Evolutionary conservation across 2,113 vertebrate genomes (phyloP).

Genomic region (Mionectes macconnelli): DNA sequence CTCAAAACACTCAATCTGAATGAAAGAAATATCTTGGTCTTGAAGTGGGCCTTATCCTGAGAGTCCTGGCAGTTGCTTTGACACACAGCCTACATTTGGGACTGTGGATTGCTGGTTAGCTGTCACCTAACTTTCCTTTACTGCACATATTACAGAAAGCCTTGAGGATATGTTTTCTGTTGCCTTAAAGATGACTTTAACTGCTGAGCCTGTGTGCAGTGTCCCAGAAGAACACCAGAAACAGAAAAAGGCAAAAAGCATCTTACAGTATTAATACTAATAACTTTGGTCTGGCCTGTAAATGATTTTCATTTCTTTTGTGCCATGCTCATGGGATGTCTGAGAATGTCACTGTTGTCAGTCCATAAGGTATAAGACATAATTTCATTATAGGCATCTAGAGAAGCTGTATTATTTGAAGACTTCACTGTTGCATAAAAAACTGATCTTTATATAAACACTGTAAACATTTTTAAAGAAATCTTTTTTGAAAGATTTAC

Average conservation of each 20-base stretch:
- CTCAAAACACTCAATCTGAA: neutral
- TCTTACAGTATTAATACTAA: neutral
- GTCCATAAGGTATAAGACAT: neutral
- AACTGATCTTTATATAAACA: neutral
- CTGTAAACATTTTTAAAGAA: neutral
- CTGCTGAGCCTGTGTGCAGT: neutral
- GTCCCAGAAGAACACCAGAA: neutral
- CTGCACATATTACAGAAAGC: neutral
- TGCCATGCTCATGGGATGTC: neutral
- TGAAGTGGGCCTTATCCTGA: neutral
- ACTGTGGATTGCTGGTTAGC: neutral
- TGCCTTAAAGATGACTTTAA: neutral
- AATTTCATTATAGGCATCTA: neutral
- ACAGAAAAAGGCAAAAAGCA: neutral
- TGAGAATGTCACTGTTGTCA: neutral
- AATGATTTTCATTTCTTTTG: neutral
- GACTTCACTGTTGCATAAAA: neutral
- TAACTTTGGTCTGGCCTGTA: neutral
- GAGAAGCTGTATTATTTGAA: neutral
- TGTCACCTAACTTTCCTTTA: neutral
- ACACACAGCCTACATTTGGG: neutral
- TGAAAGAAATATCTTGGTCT: neutral
- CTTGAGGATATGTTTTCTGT: neutral
- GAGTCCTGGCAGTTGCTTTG: neutral
- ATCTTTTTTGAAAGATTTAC: neutral